Evolutionary conservation across 37 sponge, comb jelly and placozoan genomes (phyloP), one percentile per base, ranked within the genome.

Genomic region (Chondrilla cf. caribensis): DNA sequence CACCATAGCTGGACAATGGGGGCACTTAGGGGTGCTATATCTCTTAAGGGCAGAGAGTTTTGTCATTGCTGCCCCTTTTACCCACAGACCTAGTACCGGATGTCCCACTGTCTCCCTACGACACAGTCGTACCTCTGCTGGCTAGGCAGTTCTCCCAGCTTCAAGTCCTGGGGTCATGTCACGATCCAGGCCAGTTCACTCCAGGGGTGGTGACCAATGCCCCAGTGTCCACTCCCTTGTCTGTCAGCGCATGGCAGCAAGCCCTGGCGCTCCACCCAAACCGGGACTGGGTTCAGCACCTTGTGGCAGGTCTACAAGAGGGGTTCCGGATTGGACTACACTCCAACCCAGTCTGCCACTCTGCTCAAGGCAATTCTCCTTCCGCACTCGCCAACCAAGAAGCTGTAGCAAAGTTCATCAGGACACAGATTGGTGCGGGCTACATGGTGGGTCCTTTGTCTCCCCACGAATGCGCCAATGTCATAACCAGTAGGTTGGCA

Each of bases 381-480:
- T 86, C 81, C 28, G 22, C 81, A 40, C 26, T 24, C 6, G 86
- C 83, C 4, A 80, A 81, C 81, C 60, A 68, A 0, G 31, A 58
- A 33, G 79, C 79, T n/a, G 79, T 85, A 47, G 26, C 38, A 24
- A 58, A 6, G 51, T 85, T 64, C 66, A 21, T 85, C 14, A 6
- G 18, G 38, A 5, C 47, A 55, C 58, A 85, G 54, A 17, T 58
- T 15, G 0, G 21, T 6, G 58, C 58, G 28, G 86, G 86, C 40
- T 32, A 64, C 15, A 66, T 86, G 75, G 22, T 80, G 28, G 86
- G 86, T 15, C 81, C 81, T 14, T 26, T 86, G 14, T 6, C 39
- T 17, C 72, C 68, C 22, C 36, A 26, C 9, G 71, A 28, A 22
- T 39, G 35, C 57, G 38, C 42, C 21, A 8, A 22, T 32, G 67